Conservation (phyloP, 2,113 vertebrate species). For the Phoenicopterus ruber region DNA sequence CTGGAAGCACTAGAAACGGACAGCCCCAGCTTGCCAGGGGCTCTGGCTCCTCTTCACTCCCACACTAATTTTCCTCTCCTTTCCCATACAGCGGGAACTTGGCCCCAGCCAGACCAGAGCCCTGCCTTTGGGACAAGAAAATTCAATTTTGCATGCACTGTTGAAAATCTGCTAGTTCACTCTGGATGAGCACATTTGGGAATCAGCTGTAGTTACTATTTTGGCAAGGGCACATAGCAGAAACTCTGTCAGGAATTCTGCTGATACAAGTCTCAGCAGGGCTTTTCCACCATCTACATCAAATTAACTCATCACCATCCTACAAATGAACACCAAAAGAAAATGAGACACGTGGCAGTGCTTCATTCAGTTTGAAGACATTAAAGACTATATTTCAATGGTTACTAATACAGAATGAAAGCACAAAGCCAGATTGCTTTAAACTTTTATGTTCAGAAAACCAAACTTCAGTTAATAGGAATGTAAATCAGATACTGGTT, state of each 20-base stretch:
- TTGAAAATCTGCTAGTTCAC: not conserved
- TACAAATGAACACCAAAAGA: not conserved
- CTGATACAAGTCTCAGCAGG: not conserved
- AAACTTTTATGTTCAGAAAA: not conserved
- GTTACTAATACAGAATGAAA: not conserved
- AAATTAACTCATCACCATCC: not conserved
- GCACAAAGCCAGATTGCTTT: not conserved
- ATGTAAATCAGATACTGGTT: conserved; percentile 3
- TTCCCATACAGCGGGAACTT: not conserved
- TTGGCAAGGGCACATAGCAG: not conserved
- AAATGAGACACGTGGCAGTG: not conserved
- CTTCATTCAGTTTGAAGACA: not conserved
- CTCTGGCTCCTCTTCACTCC: not conserved
- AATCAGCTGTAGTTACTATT: not conserved
- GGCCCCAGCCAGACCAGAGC: not conserved
- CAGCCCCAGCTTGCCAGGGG: not conserved
- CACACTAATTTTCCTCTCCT: not conserved
- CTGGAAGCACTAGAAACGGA: not conserved
- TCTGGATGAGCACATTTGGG: not conserved
- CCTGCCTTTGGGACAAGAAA: not conserved
- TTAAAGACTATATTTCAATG: not conserved
- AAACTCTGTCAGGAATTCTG: not conserved
- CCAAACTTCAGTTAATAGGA: not conserved
- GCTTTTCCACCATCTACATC: not conserved
- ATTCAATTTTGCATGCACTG: not conserved